A percentile compares a stretch with the other conserved stretches of the same genome.
Conservation (phyloP, 92 coral and sea anemone species). For the Anthopleura xanthogrammica region DNA sequence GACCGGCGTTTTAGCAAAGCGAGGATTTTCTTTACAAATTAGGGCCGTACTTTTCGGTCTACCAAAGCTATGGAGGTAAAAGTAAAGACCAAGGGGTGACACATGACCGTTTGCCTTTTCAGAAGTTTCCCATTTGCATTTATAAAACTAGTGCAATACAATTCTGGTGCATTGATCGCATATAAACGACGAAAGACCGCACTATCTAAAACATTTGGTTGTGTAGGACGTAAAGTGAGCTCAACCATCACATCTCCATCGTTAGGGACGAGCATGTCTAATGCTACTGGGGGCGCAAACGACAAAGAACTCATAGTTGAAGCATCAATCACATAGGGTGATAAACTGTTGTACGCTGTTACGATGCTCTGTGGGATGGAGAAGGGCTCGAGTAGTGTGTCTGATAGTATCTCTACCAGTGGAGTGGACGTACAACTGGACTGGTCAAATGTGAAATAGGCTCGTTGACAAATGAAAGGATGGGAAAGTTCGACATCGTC, state of each 20-base stretch:
- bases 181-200: conserved; percentile 20
- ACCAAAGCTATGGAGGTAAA: conserved; percentile 21
- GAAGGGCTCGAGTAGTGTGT: conserved; percentile 30
- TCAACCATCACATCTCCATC: conserved; percentile 36
- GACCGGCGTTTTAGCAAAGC: conserved; percentile 4
- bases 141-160: conserved; percentile 22
- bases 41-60: background rate
- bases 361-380: conserved; percentile 21
- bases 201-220: background rate
- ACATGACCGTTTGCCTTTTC: conserved; percentile 15
- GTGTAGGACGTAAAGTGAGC: background rate
- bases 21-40: conserved; percentile 7
- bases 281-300: conserved; percentile 13
- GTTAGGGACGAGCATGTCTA: conserved; percentile 15
- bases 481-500: conserved; percentile 26
- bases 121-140: background rate
- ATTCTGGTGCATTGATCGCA: conserved; percentile 30
- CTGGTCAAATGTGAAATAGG: conserved; percentile 39
- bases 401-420: conserved; percentile 23
- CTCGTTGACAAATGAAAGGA: conserved; percentile 34
- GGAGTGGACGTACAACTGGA: conserved; percentile 10
- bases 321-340: conserved; percentile 34
- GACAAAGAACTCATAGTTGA: conserved; percentile 3
- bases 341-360: conserved; percentile 10
- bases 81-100: conserved; percentile 31